Conservation (phyloP, 1,140 invertebrate species). For the Eupeodes corollae region DNA sequence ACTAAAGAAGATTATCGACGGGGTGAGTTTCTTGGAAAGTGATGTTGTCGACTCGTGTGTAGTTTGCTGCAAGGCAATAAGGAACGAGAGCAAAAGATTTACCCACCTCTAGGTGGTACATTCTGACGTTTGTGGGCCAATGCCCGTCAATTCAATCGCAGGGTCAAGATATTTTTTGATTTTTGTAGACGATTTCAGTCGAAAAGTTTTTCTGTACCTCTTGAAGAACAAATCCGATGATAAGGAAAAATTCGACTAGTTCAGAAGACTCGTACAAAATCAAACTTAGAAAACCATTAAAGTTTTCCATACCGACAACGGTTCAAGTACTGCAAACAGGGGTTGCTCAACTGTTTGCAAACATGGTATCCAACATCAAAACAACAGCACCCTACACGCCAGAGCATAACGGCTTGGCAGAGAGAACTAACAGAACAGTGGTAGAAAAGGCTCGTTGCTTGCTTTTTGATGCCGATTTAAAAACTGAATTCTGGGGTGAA, state of each 20-base stretch:
- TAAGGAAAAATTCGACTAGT: conserved; percentile 13
- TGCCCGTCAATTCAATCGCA: too few species aligned
- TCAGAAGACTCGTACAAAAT: conserved; percentile 19
- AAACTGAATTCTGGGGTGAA: conserved; percentile 6
- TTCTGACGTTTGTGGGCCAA: too few species aligned
- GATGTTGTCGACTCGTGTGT: background rate
- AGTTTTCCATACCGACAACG: conserved; percentile 21
- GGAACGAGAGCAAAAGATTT: conserved; percentile 12
- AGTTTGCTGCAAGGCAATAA: background rate
- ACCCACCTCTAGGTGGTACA: too few species aligned
- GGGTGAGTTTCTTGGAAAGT: too few species aligned
- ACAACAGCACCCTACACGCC: conserved; percentile 15
- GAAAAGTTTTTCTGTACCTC: conserved; percentile 18
- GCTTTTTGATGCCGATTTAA: conserved; percentile 8
- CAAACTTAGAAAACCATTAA: conserved; percentile 16
- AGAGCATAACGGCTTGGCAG: conserved; percentile 22
- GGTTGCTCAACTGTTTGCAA: background rate
- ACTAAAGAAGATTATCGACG: too few species aligned
- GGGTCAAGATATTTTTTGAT: conserved; percentile 21
- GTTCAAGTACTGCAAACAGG: conserved; percentile 18
- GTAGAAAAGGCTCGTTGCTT: conserved; percentile 15
- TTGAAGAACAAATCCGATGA: conserved; percentile 20
- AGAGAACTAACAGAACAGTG: conserved; percentile 19
- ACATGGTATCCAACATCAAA: conserved; percentile 7
- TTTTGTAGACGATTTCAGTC: conserved; percentile 23